A percentile compares a stretch with the other conserved stretches of the same genome.
These are phyloP conservation scores for Coptodon rendalli DNA, from an alignment of 2,113 vertebrate species.

Conservation along the genomic window DNA sequence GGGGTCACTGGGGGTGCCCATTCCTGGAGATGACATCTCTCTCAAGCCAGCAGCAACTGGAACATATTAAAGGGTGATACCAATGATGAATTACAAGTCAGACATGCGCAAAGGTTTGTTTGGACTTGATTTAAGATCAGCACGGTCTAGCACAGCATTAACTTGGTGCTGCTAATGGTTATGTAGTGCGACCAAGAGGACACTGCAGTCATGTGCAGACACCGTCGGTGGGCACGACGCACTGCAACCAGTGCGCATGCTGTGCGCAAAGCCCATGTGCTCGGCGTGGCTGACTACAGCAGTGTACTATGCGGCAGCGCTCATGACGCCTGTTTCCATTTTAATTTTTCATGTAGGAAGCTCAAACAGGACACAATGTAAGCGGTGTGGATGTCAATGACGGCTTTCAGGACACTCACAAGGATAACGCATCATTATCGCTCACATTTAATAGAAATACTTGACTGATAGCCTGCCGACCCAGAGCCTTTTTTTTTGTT, in stretches of 20 bases:
- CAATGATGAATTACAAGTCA: not conserved
- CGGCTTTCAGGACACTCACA: not conserved
- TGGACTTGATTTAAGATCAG: not conserved
- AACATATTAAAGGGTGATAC: not conserved
- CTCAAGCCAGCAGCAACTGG: slow-evolving; percentile 47
- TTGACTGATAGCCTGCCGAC: not conserved
- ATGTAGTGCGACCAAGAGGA: slow-evolving; percentile 14
- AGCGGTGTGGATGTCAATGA: not conserved
- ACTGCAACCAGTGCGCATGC: slow-evolving; percentile 67
- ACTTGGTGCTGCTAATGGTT: not conserved
- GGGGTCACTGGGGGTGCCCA: slow-evolving; percentile 78
- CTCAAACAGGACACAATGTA: slow-evolving; percentile 25
- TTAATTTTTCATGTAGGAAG: slow-evolving; percentile 55
- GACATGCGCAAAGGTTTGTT: not conserved
- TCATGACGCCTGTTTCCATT: slow-evolving; percentile 44
- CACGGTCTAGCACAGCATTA: not conserved
- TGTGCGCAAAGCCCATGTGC: slow-evolving; percentile 73
- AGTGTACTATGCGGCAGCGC: slow-evolving; percentile 45
- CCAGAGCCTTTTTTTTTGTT: not conserved
- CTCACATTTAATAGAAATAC: not conserved
- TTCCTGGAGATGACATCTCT: slow-evolving; percentile 79
- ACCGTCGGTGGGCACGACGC: slow-evolving; percentile 48
- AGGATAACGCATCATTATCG: not conserved
- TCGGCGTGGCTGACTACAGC: slow-evolving; percentile 48
- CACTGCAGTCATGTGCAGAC: slow-evolving; percentile 53